Evolutionary conservation across 2,888 invertebrate species (phyloP), one percentile per base, ranked within the genome.

Genomic region (Agapostemon virescens): DNA sequence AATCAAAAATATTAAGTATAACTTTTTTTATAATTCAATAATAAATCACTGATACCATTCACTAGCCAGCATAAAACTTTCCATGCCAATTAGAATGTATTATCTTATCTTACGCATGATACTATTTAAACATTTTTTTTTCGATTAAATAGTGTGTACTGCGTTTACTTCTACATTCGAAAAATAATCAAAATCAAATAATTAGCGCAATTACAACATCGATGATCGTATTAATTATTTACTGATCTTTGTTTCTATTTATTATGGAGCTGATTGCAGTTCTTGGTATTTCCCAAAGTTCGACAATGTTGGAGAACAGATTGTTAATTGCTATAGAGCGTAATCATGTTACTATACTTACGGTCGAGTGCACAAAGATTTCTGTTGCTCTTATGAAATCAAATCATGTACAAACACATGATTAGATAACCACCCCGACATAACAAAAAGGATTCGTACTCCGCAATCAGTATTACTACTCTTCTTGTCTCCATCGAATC

Each of bases 341-440:
- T 63, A 33, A 58, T 61, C 23, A 30, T 17, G 38, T 64, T 52
- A 69, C 33, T 36, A 20, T 20, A 67, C 69, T 72, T 52, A 20
- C 52, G n/a, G 26, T 55, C 45, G n/a, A 6, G 23, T 40, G 20
- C 20, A 30, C 26, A 69, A 6, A 52, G 30, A 66, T 45, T 58
- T 69, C 9, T 69, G 38, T 36, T 55, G 26, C 13, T 55, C 42
- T 80, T 74, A 71, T 26, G 52, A 80, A 61, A 74, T 55, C 67
- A 70, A 55, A 45, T 69, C 73, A 0, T 11, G 15, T 30, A 26
- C 26, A 40, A 61, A n/a, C 30, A 49, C 6, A 9, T 40, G 81
- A 81, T 81, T 81, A 81, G 81, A 81, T 81, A 81, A n/a, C n/a
- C n/a, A n/a, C n/a, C n/a, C n/a, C n/a, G n/a, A n/a, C n/a, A n/a